Evolutionary conservation across 2,888 invertebrate species (phyloP).

Genomic region (Seira sanloemensis): DNA sequence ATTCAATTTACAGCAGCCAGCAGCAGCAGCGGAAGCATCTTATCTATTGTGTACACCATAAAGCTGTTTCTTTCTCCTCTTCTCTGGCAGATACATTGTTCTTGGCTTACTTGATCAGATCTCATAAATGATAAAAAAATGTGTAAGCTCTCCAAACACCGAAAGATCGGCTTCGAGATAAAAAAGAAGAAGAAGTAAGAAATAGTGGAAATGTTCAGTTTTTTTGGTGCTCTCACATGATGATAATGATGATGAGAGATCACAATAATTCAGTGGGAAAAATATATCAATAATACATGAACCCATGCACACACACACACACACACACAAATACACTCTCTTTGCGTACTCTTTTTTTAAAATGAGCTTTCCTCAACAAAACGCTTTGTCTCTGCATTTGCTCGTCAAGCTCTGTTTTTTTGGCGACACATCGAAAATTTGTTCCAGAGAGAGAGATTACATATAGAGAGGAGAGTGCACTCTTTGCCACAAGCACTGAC

Average conservation of each 20-base stretch:
- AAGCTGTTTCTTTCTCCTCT: neutral
- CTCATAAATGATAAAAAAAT: slow-evolving; percentile 12
- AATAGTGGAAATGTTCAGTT: neutral
- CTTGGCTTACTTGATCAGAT: slow-evolving; percentile 8
- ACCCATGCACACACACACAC: neutral
- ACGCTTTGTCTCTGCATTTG: neutral
- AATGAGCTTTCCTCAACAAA: neutral
- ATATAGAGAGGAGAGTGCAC: too few species aligned
- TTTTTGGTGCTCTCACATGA: neutral
- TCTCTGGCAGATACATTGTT: slow-evolving; percentile 1
- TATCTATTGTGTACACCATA: slow-evolving; percentile 16
- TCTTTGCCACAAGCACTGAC: too few species aligned
- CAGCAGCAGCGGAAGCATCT: slow-evolving; percentile 42
- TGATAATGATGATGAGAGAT: slow-evolving; percentile 2
- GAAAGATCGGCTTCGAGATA: slow-evolving; percentile 3
- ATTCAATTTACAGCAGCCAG: neutral
- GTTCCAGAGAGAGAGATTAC: too few species aligned
- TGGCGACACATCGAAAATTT: neutral
- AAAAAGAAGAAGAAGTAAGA: neutral
- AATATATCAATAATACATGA: neutral
- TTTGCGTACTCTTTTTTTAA: too few species aligned
- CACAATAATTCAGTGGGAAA: neutral
- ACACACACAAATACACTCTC: neutral
- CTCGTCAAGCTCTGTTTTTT: neutral
- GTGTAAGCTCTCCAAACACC: neutral